Evolutionary conservation across 2,113 vertebrate genomes (phyloP).

Genomic region (Hymenochirus boettgeri): DNA sequence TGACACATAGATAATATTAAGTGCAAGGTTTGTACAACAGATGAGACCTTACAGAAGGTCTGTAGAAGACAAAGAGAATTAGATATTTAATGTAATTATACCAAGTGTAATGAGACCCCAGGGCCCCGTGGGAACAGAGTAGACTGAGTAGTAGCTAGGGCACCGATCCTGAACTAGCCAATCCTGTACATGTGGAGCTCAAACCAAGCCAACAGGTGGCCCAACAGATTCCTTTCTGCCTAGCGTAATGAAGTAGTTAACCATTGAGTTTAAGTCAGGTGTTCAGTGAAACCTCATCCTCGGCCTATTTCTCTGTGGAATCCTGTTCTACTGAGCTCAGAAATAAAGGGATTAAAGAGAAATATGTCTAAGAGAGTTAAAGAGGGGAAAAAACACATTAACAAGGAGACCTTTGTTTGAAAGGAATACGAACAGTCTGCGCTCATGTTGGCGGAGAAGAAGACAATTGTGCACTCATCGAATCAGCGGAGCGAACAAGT

Average conservation of each 20-base stretch:
- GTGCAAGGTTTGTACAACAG: too few relatives aligned
- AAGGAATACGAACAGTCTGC: not conserved
- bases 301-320: conserved; percentile 9
- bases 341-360: conserved; percentile 23
- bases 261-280: conserved; percentile 1
- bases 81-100: too few relatives aligned
- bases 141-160: too few relatives aligned
- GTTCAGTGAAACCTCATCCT: conserved; percentile 28
- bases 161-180: too few relatives aligned
- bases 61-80: too few relatives aligned
- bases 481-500: too few relatives aligned
- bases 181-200: too few relatives aligned
- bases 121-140: too few relatives aligned
- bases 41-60: too few relatives aligned
- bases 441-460: not conserved
- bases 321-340: conserved; percentile 3
- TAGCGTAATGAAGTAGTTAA: not conserved
- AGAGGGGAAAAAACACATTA: conserved; percentile 1
- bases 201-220: too few relatives aligned
- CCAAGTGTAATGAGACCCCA: too few relatives aligned
- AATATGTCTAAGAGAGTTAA: conserved; percentile 28
- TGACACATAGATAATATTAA: too few relatives aligned
- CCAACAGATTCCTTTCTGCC: not conserved
- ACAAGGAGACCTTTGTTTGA: conserved; percentile 7
- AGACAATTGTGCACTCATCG: not conserved